Percentiles rank a stretch among this genome's conserved stretches.
Conservation (phyloP, 2,888 invertebrate genomes). For the Calephelis perditalis region DNA sequence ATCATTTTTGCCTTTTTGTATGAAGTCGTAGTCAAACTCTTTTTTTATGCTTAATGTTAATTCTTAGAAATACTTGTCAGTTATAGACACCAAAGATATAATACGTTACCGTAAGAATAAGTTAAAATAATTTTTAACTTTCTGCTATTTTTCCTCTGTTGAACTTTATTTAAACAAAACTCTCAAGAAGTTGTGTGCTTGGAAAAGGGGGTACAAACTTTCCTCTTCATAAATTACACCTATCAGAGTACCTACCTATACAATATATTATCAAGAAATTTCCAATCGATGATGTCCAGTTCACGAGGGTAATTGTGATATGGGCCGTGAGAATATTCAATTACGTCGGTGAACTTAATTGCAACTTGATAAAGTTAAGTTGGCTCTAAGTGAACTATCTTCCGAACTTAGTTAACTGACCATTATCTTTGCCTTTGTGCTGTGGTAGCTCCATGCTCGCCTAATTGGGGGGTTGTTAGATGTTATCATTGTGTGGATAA, state of each 20-base stretch:
- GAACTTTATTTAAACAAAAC: too few relatives aligned
- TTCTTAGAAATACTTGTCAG: too few relatives aligned
- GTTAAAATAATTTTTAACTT: too few relatives aligned
- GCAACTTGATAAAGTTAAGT: constrained; percentile 72
- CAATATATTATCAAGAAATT: not conserved
- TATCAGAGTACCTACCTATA: not conserved
- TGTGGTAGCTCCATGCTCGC: constrained; percentile 52
- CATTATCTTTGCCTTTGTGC: constrained; percentile 77
- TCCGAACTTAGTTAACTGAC: constrained; percentile 75
- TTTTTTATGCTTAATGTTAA: too few relatives aligned
- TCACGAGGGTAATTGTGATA: constrained; percentile 70
- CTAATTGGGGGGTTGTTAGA: constrained; percentile 66
- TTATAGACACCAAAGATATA: too few relatives aligned
- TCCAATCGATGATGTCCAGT: constrained; percentile 57
- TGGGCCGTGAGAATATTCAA: constrained; percentile 73
- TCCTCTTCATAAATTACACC: too few relatives aligned
- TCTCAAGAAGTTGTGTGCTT: too few relatives aligned
- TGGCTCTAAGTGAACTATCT: constrained; percentile 74
- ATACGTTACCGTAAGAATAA: too few relatives aligned
- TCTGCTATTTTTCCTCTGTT: too few relatives aligned
- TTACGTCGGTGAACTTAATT: constrained; percentile 71
- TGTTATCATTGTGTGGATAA: constrained; percentile 39
- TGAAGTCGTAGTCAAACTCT: too few relatives aligned
- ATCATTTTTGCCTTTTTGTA: too few relatives aligned
- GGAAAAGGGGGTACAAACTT: too few relatives aligned